phyloP scores from a whole-genome alignment of 2,797 vertebrate genomes.

The Anolis apletophallus region DNA sequence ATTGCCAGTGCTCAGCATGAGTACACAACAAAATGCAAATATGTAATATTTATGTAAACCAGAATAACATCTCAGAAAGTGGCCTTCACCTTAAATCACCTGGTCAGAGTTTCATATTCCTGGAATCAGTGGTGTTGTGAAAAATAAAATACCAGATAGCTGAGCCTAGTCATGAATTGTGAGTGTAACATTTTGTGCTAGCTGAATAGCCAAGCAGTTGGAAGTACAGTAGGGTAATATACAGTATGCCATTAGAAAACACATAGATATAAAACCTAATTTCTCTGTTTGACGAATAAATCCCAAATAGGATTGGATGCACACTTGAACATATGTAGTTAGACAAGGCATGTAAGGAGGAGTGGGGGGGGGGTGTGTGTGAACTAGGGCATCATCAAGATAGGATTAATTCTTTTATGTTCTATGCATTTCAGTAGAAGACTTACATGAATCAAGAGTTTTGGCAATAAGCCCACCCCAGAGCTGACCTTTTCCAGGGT shows the following conservation, averaged over 20 bases:
- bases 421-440: neutral
- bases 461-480: neutral
- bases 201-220: neutral
- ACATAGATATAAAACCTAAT: neutral
- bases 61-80: constrained; percentile 15
- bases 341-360: neutral
- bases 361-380: neutral
- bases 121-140: constrained; percentile 39
- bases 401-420: neutral
- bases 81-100: constrained; percentile 17
- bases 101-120: neutral
- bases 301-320: neutral
- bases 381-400: constrained; percentile 7
- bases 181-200: neutral
- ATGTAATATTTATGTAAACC: neutral
- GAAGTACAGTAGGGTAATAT: constrained; percentile 8
- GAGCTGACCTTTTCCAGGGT: too few species aligned
- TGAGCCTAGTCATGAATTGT: constrained; percentile 40
- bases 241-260: constrained; percentile 25
- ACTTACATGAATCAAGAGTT: neutral
- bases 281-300: too few species aligned
- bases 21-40: constrained; percentile 30
- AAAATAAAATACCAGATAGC: constrained; percentile 33
- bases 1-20: neutral
- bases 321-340: neutral